phyloP scores from a whole-genome alignment of 2,113 vertebrate species.

The Taurulus bubalis region DNA sequence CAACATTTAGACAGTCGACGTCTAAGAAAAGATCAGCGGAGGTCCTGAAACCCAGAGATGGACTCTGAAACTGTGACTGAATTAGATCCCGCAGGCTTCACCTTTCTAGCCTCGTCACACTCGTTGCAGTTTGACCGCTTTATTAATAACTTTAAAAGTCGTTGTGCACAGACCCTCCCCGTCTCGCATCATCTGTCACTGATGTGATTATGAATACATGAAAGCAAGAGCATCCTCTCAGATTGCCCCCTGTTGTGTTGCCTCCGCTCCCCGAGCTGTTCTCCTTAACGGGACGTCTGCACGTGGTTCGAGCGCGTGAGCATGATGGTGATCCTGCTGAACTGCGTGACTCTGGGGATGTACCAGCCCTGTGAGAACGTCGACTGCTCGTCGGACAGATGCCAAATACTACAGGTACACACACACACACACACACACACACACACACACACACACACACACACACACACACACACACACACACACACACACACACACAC shows the following conservation, averaged over 20 bases:
- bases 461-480: not conserved
- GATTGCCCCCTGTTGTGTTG: not conserved
- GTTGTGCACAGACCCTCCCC: no score
- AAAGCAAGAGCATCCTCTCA: not conserved
- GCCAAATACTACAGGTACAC: conserved; percentile 96
- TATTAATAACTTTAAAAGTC: not conserved
- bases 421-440: conserved; percentile 12
- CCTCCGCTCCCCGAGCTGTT: conserved; percentile 2
- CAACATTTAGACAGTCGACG: not conserved
- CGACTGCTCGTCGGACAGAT: conserved; percentile 94
- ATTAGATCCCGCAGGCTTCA: not conserved
- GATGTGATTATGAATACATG: not conserved
- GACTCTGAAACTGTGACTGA: not conserved
- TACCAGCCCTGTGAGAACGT: conserved; percentile 98
- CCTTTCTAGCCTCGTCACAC: not conserved
- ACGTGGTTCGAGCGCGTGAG: conserved; percentile 98
- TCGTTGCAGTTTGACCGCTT: not conserved
- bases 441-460: conserved; percentile 28
- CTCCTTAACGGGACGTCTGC: conserved; percentile 85
- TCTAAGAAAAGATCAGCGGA: not conserved
- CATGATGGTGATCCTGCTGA: conserved; percentile 97
- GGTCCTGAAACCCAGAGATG: conserved; percentile 1
- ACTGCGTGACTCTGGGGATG: conserved; percentile 98
- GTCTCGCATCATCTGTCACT: not conserved
- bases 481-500: conserved; percentile 1